A percentile compares a stretch with the other conserved stretches of the same genome.
Evolutionary conservation across 2,113 vertebrate genomes (phyloP).

Genomic region (Atrichornis clamosus): DNA sequence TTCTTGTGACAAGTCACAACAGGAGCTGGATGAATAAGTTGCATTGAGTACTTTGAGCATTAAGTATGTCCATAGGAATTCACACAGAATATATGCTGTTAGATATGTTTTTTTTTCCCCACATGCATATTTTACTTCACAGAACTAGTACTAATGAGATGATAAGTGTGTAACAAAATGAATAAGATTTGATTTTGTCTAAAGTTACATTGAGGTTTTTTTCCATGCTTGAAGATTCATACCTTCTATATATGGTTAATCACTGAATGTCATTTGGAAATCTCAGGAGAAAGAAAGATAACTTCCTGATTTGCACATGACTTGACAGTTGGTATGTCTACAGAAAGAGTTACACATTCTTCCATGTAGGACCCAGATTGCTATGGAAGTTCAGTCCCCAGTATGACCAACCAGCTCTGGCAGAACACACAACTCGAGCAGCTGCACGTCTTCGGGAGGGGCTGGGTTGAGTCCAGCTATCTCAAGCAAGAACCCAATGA

Average conservation of each 20-base stretch:
- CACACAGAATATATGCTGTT: not conserved
- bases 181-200: not conserved
- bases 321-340: fast-evolving
- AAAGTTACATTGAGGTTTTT: not conserved
- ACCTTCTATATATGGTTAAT: not conserved
- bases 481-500: not conserved
- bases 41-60: not conserved
- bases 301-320: not conserved
- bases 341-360: not conserved
- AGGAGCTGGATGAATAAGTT: not conserved
- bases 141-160: not conserved
- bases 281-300: not conserved
- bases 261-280: not conserved
- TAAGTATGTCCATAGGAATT: not conserved
- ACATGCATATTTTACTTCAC: not conserved
- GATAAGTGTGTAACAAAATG: not conserved
- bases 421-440: fast-evolving
- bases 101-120: not conserved
- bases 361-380: not conserved
- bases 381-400: not conserved
- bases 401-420: not conserved
- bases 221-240: not conserved
- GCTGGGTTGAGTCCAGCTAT: not conserved
- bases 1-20: not conserved
- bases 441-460: fast-evolving